Evolutionary conservation across 2,888 invertebrate species (phyloP).

Genomic region (Ennomos erosarius): DNA sequence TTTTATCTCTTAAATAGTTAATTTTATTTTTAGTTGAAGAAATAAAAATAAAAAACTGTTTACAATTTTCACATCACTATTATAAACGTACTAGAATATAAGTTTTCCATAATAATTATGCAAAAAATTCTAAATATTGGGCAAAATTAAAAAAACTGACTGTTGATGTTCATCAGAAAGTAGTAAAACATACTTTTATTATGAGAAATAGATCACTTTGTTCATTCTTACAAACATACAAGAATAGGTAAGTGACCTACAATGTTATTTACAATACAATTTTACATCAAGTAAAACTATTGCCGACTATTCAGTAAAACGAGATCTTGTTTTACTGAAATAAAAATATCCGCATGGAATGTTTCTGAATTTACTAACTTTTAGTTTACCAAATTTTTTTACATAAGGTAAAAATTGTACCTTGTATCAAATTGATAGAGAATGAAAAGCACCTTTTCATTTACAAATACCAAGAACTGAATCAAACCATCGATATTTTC

Average conservation of each 20-base stretch:
- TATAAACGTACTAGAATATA: no score
- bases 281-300: conserved; percentile 28
- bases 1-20: conserved; percentile 7
- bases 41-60: no score
- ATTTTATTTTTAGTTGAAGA: no score
- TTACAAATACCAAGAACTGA: not conserved
- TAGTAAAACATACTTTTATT: not conserved
- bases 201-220: conserved; percentile 28
- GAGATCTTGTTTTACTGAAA: conserved; percentile 13
- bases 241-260: conserved; percentile 54
- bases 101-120: no score
- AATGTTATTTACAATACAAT: conserved; percentile 28
- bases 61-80: no score
- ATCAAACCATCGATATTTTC: not conserved
- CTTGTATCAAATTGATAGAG: not conserved
- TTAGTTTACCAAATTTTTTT: conserved; percentile 3
- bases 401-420: conserved; percentile 1
- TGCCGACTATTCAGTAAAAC: conserved; percentile 13
- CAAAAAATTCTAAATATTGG: no score
- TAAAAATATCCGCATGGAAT: conserved; percentile 31
- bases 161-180: conserved; percentile 15
- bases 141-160: no score
- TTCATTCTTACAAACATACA: conserved; percentile 53
- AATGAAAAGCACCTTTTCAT: no score
- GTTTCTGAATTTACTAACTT: conserved; percentile 23